phyloP scores from a whole-genome alignment of 2,797 vertebrate species.

The Acrossocheilus wenchowensis region DNA sequence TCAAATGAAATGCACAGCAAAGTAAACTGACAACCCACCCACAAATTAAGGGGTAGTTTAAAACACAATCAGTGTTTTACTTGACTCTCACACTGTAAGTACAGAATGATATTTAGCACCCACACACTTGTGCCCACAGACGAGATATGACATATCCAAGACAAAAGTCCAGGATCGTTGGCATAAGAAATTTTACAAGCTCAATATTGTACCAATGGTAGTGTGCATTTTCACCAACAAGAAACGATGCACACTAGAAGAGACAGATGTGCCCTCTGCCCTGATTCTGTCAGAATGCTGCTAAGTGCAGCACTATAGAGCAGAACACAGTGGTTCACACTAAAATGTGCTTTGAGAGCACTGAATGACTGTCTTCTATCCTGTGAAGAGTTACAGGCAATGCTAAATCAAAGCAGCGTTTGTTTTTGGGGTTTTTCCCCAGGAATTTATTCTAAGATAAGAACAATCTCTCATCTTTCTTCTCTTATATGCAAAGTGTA shows the following conservation, averaged over 20 bases:
- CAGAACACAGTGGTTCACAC: slow-evolving; percentile 10
- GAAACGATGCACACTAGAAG: slow-evolving; percentile 12
- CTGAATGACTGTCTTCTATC: not conserved
- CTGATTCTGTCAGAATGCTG: slow-evolving; percentile 44
- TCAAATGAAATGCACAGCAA: not conserved
- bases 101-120: not conserved
- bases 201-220: not conserved
- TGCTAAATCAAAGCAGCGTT: not conserved
- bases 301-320: not conserved
- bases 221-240: not conserved
- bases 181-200: not conserved
- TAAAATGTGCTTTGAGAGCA: slow-evolving; percentile 10
- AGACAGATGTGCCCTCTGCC: slow-evolving; percentile 21
- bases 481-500: not conserved
- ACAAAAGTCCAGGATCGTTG: not conserved
- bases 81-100: not conserved
- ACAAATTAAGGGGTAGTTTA: not conserved
- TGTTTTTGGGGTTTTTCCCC: not conserved
- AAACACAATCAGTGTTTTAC: slow-evolving; percentile 17
- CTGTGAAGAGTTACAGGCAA: slow-evolving; percentile 12
- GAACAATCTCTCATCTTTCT: not conserved
- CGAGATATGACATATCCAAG: not conserved
- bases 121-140: slow-evolving; percentile 21
- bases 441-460: not conserved
- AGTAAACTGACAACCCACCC: not conserved